These are phyloP conservation scores for Ectropis crepuscularia DNA, from an alignment of 2,888 invertebrate genomes.

Conservation along the genomic window DNA sequence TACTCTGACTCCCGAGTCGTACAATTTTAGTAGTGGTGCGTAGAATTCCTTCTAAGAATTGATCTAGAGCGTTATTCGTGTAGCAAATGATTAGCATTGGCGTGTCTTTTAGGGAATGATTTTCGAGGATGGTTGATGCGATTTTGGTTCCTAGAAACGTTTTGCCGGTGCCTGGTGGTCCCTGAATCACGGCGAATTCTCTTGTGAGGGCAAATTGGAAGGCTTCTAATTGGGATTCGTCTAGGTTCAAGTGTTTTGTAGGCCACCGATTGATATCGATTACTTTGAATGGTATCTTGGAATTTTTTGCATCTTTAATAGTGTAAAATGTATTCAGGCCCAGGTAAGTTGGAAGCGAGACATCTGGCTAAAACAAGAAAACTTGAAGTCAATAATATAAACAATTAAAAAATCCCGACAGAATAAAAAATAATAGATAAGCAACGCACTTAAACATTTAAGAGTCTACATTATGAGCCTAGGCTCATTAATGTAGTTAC, in stretches of 20 bases:
- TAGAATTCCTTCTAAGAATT: conserved; percentile 90
- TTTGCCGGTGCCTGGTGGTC: conserved; percentile 95
- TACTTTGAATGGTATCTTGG: conserved; percentile 65
- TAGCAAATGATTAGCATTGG: conserved; percentile 92
- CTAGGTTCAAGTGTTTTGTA: conserved; percentile 76
- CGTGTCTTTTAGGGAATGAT: conserved; percentile 80
- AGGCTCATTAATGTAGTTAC: too few relatives aligned
- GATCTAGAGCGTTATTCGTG: conserved; percentile 95
- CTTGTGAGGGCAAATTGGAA: conserved; percentile 87
- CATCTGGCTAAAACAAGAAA: conserved; percentile 57
- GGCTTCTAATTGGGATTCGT: conserved; percentile 88
- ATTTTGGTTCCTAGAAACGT: conserved; percentile 92
- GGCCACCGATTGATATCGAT: conserved; percentile 79
- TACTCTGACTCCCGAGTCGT: conserved; percentile 89
- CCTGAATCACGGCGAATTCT: conserved; percentile 92
- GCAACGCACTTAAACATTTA: too few relatives aligned
- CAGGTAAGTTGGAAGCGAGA: conserved; percentile 70
- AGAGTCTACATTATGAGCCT: too few relatives aligned
- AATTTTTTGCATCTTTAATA: conserved; percentile 47
- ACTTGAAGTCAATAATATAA: not conserved
- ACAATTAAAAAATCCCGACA: too few relatives aligned
- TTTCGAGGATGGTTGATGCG: conserved; percentile 87
- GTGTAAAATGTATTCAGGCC: conserved; percentile 63
- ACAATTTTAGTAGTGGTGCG: conserved; percentile 85
- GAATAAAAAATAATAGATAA: not conserved